These are phyloP conservation scores for Celastrina argiolus DNA, from an alignment of 2,888 invertebrate genomes.

Conservation along the genomic window DNA sequence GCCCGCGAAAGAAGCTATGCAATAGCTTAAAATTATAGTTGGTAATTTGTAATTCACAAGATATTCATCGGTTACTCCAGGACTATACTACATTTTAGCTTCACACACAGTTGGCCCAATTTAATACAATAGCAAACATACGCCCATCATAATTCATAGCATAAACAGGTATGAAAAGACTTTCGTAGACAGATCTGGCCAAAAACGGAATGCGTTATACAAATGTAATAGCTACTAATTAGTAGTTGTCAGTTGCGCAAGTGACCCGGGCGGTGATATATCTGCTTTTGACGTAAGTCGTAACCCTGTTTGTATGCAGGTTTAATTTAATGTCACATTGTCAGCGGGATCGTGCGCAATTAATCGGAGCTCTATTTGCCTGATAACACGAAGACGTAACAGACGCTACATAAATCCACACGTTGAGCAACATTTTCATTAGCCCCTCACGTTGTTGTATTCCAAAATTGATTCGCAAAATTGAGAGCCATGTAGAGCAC, in stretches of 20 bases:
- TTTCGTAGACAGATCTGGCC: neutral
- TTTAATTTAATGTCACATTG: conserved; percentile 2
- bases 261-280: neutral
- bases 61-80: no score
- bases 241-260: conserved; percentile 5
- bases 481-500: no score
- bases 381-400: neutral
- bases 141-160: neutral
- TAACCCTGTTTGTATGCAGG: neutral
- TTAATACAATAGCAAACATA: neutral
- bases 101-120: no score
- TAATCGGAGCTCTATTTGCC: neutral
- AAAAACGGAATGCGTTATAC: neutral
- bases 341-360: conserved; percentile 2
- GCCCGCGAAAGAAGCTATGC: no score
- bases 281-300: neutral
- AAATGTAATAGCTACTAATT: neutral
- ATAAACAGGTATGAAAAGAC: neutral
- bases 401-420: conserved; percentile 1
- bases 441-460: neutral
- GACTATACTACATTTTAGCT: no score
- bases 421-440: neutral
- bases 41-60: no score
- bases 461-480: neutral
- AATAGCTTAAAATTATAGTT: no score